Evolutionary conservation across 2,113 vertebrate species (phyloP), one percentile per base, ranked within the genome.

Genomic region (Bos javanicus): DNA sequence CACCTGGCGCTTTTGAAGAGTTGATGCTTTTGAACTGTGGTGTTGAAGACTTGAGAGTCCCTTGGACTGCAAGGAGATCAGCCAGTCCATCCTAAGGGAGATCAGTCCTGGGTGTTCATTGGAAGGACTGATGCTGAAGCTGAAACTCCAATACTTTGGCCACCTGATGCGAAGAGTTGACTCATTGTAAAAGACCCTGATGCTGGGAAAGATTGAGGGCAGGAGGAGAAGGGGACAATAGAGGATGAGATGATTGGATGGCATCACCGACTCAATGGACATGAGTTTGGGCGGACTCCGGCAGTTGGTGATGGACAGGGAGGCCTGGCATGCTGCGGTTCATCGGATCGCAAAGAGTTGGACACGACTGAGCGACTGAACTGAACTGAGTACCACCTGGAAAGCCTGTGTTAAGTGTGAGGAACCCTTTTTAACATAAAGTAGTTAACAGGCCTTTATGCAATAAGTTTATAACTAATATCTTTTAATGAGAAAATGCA

Each of bases 341-440:
- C 10, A 39, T 2, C 19, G 67, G 1, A 10, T 39, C 0, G 0
- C 19, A 39, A 59, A 71, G n/a, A 71, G 10, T 39, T 0, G 4
- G n/a, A 71, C 67, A 39, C 0, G 19, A 6, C 64, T 71, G 19
- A 71, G n/a, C 0, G 9, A 71, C 10, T 71, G 19, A 36, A 39
- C n/a, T 39, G 19, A 71, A 23, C 67, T 71, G 67, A 71, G 23
- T 23, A 76, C 23, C 36, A 14, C 6, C 71, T 43, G 36, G 71
- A 74, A 74, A 74, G 21, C 36, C 71, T 52, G 52, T 88, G 10
- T 96, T 54, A 89, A 83, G 33, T 89, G 28, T 54, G 85, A 74
- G 23, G 5, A 74, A 54, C 1, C 1, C 7, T 90, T 89, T 78
- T 84, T 62, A 86, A 76, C 1, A 59, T 48, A 28, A 74, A 93